Evolutionary conservation across 2,113 vertebrate genomes (phyloP).

Genomic region (Hyla sarda): DNA sequence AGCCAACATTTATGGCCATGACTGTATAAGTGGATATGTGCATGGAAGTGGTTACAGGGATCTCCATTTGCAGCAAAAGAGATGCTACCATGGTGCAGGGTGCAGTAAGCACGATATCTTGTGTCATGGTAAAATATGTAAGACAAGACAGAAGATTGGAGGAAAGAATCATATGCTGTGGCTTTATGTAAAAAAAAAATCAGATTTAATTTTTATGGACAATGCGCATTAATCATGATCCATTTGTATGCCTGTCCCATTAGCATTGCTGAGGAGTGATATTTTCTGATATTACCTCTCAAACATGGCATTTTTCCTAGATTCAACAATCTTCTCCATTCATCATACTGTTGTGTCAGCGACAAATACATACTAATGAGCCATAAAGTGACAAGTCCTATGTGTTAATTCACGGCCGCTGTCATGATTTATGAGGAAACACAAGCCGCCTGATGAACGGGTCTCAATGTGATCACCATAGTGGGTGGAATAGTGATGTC

Average conservation of each 20-base stretch:
- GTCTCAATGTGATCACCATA: no score
- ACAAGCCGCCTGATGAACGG: no score
- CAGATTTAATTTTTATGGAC: not conserved
- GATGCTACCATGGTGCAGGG: no score
- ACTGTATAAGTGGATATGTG: no score
- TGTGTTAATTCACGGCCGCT: not conserved
- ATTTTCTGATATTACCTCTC: not conserved
- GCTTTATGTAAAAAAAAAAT: not conserved
- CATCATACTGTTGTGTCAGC: constrained; percentile 11
- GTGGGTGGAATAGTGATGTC: no score
- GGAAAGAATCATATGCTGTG: not conserved
- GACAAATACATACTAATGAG: constrained; percentile 17
- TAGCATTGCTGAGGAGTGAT: not conserved
- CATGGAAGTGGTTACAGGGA: no score
- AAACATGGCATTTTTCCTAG: constrained; percentile 12
- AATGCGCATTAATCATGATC: not conserved
- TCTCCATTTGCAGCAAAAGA: no score
- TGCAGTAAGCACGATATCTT: not conserved
- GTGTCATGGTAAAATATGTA: not conserved
- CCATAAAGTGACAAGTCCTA: not conserved
- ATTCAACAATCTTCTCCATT: not conserved
- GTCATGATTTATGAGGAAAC: not conserved
- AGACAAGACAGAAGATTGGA: not conserved
- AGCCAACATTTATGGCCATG: no score
- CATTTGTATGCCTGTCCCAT: not conserved